A percentile compares a stretch with the other conserved stretches of the same genome.
phyloP scores from a whole-genome alignment of 2,888 invertebrate genomes.

The Ophraella communa region DNA sequence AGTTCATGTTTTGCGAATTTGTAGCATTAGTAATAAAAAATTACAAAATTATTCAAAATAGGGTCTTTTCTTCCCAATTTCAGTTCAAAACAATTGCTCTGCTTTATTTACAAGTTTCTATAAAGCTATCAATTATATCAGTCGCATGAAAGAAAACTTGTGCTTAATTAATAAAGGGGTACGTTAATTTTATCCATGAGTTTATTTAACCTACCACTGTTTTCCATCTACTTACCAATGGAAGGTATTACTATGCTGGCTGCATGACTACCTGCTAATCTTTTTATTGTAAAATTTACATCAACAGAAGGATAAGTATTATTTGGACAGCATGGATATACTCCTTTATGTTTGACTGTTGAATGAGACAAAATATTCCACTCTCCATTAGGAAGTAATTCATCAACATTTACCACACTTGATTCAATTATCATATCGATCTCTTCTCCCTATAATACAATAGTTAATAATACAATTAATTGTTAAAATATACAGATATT shows the following conservation, averaged over 20 bases:
- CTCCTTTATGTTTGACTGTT: conserved; percentile 61
- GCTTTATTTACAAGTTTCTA: no score
- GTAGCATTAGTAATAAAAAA: no score
- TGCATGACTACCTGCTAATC: conserved; percentile 66
- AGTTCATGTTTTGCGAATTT: no score
- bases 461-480: no score
- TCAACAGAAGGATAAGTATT: conserved; percentile 68
- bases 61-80: no score
- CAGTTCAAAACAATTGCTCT: no score
- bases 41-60: no score
- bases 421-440: conserved; percentile 60
- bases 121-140: no score
- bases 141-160: no score
- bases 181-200: no score
- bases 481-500: neutral
- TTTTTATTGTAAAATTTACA: conserved; percentile 65
- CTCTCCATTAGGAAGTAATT: conserved; percentile 64
- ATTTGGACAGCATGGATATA: conserved; percentile 65
- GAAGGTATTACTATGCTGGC: conserved; percentile 66
- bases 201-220: no score
- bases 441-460: conserved; percentile 65
- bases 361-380: conserved; percentile 65
- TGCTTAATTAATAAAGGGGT: no score
- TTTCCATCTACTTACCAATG: conserved; percentile 56
- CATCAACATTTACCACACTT: conserved; percentile 50